phyloP scores from a whole-genome alignment of 1,140 invertebrate species.

The Pinna nobilis region DNA sequence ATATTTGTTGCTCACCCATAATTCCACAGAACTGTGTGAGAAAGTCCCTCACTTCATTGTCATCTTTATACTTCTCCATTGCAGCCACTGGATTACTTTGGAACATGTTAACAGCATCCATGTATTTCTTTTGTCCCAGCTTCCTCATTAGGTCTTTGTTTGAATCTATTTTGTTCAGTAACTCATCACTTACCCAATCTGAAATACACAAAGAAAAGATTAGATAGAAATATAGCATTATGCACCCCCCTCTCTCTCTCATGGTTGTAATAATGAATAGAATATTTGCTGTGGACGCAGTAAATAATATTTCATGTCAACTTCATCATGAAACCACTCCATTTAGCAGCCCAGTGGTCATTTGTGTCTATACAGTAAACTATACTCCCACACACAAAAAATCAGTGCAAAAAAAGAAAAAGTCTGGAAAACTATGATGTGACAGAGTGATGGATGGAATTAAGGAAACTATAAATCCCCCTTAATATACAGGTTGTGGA shows the following conservation, averaged over 20 bases:
- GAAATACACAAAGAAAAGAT: not conserved
- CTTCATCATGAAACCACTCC: too few species aligned
- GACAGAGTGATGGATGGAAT: too few species aligned
- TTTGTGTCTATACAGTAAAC: too few species aligned
- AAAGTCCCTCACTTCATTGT: constrained; percentile 25
- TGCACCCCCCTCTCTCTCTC: not conserved
- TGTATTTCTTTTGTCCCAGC: constrained; percentile 22
- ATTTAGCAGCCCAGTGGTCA: too few species aligned
- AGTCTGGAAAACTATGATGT: too few species aligned
- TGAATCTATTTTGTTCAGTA: constrained; percentile 24
- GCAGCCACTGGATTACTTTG: constrained; percentile 25
- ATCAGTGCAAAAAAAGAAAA: too few species aligned
- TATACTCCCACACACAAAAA: too few species aligned
- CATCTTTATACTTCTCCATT: constrained; percentile 31
- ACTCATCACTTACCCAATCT: constrained; percentile 31
- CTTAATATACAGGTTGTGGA: too few species aligned
- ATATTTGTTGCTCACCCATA: constrained; percentile 15
- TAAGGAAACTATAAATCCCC: too few species aligned
- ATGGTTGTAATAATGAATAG: not conserved
- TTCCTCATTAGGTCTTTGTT: constrained; percentile 27
- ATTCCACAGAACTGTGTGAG: constrained; percentile 35
- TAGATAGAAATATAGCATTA: not conserved
- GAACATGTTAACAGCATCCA: constrained; percentile 17
- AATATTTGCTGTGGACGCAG: not conserved
- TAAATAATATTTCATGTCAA: not conserved